Evolutionary conservation across 53 echinoderm and acorn worm genomes (phyloP).

Genomic region (Echinometra lucunter): DNA sequence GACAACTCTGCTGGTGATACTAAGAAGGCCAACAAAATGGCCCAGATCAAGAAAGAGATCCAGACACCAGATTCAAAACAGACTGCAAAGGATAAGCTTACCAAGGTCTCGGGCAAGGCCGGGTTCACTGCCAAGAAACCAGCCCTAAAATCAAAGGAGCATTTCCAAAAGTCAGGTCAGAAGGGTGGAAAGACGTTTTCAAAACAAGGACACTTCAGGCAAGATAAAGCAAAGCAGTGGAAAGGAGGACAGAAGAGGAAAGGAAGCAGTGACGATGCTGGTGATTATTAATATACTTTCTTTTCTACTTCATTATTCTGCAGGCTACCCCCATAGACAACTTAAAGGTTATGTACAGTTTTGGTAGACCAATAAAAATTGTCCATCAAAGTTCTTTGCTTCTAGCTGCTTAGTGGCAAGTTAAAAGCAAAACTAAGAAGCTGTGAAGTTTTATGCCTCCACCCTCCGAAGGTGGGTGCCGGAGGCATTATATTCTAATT

Average conservation of each 20-base stretch:
- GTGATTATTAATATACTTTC: too few species aligned
- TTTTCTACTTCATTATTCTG: too few species aligned
- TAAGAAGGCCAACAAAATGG: neutral
- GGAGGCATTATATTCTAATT: too few species aligned
- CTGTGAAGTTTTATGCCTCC: too few species aligned
- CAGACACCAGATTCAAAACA: neutral
- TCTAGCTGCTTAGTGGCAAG: too few species aligned
- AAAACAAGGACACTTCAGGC: constrained; percentile 3
- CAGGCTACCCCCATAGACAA: too few species aligned
- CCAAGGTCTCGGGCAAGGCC: neutral
- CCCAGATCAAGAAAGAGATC: neutral
- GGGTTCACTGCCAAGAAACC: neutral
- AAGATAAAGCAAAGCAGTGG: neutral
- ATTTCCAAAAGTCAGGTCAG: constrained; percentile 4
- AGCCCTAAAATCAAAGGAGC: constrained; percentile 20
- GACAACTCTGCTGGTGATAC: neutral
- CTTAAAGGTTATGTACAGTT: too few species aligned
- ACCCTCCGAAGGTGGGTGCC: too few species aligned
- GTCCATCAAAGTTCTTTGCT: too few species aligned
- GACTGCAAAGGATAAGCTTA: constrained; percentile 4
- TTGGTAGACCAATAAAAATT: too few species aligned
- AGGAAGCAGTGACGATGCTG: neutral
- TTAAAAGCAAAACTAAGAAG: too few species aligned
- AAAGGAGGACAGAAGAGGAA: constrained; percentile 58
- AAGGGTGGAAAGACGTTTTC: constrained; percentile 27